phyloP scores from a whole-genome alignment of 2,113 vertebrate genomes.

The Mormyrus iriodes region DNA sequence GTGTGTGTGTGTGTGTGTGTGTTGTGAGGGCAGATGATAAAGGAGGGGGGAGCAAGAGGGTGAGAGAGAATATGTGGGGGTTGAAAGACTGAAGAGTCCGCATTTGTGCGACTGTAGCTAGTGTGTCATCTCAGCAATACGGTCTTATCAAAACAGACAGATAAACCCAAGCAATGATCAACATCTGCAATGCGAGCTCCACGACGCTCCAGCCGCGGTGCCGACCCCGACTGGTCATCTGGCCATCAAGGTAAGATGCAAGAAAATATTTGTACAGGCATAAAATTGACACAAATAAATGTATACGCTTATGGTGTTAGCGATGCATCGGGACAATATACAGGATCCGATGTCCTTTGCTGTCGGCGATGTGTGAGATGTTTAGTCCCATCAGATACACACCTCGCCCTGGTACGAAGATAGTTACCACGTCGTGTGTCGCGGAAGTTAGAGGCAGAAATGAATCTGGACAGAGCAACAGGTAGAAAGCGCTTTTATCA shows the following conservation, averaged over 20 bases:
- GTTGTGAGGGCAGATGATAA: neutral
- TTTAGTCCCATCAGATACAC: neutral
- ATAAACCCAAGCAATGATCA: neutral
- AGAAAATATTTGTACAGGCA: neutral
- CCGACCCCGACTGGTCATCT: neutral
- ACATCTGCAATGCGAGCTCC: neutral
- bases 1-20: neutral
- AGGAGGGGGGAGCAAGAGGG: slow-evolving; percentile 33
- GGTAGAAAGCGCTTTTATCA: slow-evolving; percentile 12
- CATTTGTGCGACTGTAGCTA: slow-evolving; percentile 44
- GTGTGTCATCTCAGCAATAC: slow-evolving; percentile 27
- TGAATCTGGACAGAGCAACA: slow-evolving; percentile 23
- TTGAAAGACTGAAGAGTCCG: slow-evolving; percentile 40
- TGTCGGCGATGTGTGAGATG: neutral
- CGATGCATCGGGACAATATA: neutral
- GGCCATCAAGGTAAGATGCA: neutral
- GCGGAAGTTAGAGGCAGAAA: slow-evolving; percentile 1
- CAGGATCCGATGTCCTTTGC: neutral
- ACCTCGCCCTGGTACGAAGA: neutral
- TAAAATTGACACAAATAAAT: neutral
- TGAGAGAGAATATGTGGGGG: slow-evolving; percentile 36
- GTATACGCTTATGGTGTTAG: neutral
- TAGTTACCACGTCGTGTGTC: neutral
- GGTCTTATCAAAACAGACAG: neutral
- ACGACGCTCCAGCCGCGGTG: neutral